These are phyloP conservation scores for Phyllopteryx taeniolatus DNA, from an alignment of 2,113 vertebrate genomes.

Conservation along the genomic window DNA sequence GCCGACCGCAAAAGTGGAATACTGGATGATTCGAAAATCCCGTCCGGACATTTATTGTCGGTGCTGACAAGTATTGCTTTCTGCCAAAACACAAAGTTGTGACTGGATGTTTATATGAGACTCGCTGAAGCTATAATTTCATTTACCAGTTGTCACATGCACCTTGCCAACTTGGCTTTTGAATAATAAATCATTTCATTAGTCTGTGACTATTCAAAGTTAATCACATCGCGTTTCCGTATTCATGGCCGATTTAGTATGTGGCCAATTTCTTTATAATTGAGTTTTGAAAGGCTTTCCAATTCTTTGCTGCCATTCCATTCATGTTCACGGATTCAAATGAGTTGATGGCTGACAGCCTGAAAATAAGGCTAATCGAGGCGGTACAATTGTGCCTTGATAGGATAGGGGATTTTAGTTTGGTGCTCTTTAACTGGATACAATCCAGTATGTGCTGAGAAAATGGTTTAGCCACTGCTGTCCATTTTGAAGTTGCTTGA, in stretches of 20 bases:
- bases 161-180: slow-evolving; percentile 8
- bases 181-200: background rate
- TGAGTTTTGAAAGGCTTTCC: background rate
- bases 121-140: slow-evolving; percentile 14
- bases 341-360: slow-evolving; percentile 16
- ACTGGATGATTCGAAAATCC: no score
- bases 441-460: slow-evolving; percentile 32
- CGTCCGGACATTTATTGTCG: no score
- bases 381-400: slow-evolving; percentile 15
- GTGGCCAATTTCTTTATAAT: background rate
- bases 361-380: background rate
- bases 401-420: slow-evolving; percentile 30
- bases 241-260: background rate
- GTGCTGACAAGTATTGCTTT: no score
- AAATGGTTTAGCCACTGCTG: slow-evolving; percentile 18
- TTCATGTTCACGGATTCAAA: slow-evolving; percentile 12
- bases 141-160: slow-evolving; percentile 13
- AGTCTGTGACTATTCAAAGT: background rate
- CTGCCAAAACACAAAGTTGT: slow-evolving; percentile 8
- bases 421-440: slow-evolving; percentile 17
- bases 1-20: no score
- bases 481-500: slow-evolving; percentile 9
- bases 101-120: slow-evolving; percentile 23
- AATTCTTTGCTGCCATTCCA: background rate
- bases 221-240: background rate